A percentile compares a stretch with the other conserved stretches of the same genome.
Evolutionary conservation across 2,888 invertebrate genomes (phyloP).

Genomic region (Steinernema carpocapsae): DNA sequence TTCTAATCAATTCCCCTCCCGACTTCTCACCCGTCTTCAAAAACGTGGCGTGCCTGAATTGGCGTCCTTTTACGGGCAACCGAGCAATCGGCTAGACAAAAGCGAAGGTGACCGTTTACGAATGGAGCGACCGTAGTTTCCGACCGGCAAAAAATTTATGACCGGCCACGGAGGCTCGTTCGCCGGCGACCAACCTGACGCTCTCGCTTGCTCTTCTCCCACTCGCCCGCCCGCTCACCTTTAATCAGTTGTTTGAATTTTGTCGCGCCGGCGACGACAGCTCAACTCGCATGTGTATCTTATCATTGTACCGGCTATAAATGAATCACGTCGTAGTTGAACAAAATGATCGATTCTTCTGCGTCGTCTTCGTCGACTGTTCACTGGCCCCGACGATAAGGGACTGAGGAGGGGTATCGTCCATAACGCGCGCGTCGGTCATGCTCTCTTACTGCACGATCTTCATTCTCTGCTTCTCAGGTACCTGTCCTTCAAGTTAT

Average conservation of each 20-base stretch:
- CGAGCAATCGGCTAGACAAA: too few relatives aligned
- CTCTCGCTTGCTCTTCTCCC: too few relatives aligned
- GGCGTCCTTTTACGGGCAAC: too few relatives aligned
- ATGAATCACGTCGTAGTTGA: constrained; percentile 34
- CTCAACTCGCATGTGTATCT: constrained; percentile 33
- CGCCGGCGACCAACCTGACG: not conserved
- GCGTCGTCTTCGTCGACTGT: constrained; percentile 15
- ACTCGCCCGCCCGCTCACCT: not conserved
- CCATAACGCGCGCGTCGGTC: constrained; percentile 32
- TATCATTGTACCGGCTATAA: constrained; percentile 26
- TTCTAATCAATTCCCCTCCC: too few relatives aligned
- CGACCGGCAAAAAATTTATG: too few relatives aligned
- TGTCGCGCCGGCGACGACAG: constrained; percentile 28
- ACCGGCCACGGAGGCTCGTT: not conserved
- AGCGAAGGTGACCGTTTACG: too few relatives aligned
- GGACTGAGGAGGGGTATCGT: constrained; percentile 31
- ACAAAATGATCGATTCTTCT: constrained; percentile 31
- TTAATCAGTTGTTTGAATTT: constrained; percentile 31
- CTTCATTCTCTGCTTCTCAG: constrained; percentile 35
- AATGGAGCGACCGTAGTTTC: too few relatives aligned
- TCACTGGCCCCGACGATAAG: constrained; percentile 33
- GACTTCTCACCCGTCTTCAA: too few relatives aligned
- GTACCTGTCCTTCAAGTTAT: not conserved
- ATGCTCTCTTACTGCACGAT: constrained; percentile 34
- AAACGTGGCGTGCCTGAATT: too few relatives aligned